Evolutionary conservation across 23 tunicate species (phyloP), one percentile per base, ranked within the genome.

Genomic region (Trididemnum clinides): DNA sequence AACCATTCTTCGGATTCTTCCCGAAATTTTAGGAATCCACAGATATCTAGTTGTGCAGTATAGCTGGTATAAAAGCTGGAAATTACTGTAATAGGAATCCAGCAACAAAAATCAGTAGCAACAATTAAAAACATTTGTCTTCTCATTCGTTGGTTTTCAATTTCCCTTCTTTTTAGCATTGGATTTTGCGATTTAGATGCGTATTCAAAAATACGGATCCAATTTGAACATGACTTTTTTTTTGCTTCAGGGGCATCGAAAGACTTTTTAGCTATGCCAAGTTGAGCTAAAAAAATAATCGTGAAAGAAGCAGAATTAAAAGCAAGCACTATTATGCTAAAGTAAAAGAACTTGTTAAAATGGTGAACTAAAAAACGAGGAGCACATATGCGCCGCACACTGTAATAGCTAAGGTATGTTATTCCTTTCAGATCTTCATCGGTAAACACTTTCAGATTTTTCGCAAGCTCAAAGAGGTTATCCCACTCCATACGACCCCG

Each of bases 91-190:
- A 78, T 51, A 28, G 83, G 83, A 26, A 78, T 78, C 83, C 83
- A 78, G 38, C 83, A 78, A 37, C 64, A 54, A 78, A 78, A 78
- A 78, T 78, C 83, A 18, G 83, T 78, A 5, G 30, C 64, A 12
- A 78, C 83, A 51, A 78, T 78, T 2, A 78, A 29, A 36, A 78
- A 78, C 83, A 78, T 51, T 51, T 66, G 28, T 51, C 66, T 51
- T 3, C 38, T 19, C 35, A 78, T 78, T 29, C 21, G 25, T n/a
- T 32, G 36, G 28, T 78, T 54, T 78, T 78, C 83, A 20, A 6
- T 19, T 39, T 73, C 80, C 38, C 80, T 37, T 19, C 26, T 6
- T 36, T 73, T 10, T 22, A 19, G 25, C 26, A 38, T 3, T 1
- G 80, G 57, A 38, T 38, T 73, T 33, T 69, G 29, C 15, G 10